Evolutionary conservation across 2,888 invertebrate species (phyloP).

Genomic region (Caenorhabditis parvicauda): DNA sequence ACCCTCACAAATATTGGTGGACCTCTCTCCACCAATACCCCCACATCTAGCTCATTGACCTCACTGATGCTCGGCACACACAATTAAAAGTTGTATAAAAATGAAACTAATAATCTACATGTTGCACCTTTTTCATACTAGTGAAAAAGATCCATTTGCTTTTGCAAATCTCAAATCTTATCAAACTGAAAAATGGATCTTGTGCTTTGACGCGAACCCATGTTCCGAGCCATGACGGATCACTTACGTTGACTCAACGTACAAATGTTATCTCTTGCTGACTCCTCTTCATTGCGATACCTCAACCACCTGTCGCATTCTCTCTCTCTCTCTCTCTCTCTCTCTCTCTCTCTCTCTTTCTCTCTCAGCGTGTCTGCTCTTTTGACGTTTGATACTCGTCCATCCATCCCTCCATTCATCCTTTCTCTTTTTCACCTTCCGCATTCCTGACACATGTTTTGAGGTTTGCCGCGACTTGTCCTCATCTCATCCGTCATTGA

Average conservation of each 20-base stretch:
- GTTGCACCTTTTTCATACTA: no score
- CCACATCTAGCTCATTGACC: no score
- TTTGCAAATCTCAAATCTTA: slow-evolving; percentile 1
- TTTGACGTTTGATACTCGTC: slow-evolving; percentile 4
- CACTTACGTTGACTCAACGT: no score
- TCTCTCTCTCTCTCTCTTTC: not conserved
- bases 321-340: slow-evolving; percentile 9
- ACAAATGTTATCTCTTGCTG: no score
- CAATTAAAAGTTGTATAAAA: no score
- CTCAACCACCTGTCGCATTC: slow-evolving; percentile 5
- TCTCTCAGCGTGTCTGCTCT: slow-evolving; percentile 8
- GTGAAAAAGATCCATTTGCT: no score
- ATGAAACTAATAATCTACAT: no score
- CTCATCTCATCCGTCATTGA: slow-evolving; percentile 16
- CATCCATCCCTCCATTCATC: slow-evolving; percentile 5
- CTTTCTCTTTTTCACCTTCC: not conserved
- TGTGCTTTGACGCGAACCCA: no score
- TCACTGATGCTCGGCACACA: no score
- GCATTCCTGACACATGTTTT: not conserved
- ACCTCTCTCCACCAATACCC: no score
- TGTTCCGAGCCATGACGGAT: no score
- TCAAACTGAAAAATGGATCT: slow-evolving; percentile 3
- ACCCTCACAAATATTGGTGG: no score
- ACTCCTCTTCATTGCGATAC: slow-evolving; percentile 5
- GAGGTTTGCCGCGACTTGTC: slow-evolving; percentile 2